Evolutionary conservation across 2,888 invertebrate genomes (phyloP).

Genomic region (Agonopterix arenella): DNA sequence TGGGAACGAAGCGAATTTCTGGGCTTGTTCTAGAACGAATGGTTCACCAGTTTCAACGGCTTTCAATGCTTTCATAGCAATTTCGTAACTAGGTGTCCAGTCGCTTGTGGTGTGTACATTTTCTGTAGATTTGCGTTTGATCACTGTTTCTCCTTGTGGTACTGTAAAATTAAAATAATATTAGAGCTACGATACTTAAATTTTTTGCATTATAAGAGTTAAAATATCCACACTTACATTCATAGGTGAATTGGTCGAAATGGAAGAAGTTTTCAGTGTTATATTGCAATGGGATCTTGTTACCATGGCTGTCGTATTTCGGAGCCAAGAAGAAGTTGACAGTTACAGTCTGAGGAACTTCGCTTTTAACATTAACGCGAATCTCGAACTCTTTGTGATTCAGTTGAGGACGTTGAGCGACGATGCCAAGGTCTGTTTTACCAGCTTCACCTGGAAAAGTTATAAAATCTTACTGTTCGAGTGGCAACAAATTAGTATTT

Average conservation of each 20-base stretch:
- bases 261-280: slow-evolving; percentile 73
- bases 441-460: slow-evolving; percentile 31
- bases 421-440: slow-evolving; percentile 58
- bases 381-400: slow-evolving; percentile 84
- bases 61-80: slow-evolving; percentile 63
- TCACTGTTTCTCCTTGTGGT: slow-evolving; percentile 60
- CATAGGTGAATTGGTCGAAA: slow-evolving; percentile 66
- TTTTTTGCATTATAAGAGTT: too few relatives aligned
- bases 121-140: slow-evolving; percentile 75
- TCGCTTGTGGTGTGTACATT: slow-evolving; percentile 76
- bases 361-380: slow-evolving; percentile 77
- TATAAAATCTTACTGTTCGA: background rate
- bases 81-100: slow-evolving; percentile 51
- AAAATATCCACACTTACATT: slow-evolving; percentile 42
- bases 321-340: slow-evolving; percentile 83
- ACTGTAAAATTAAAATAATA: slow-evolving; percentile 19
- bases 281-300: slow-evolving; percentile 66
- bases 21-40: slow-evolving; percentile 57
- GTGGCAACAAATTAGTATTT: background rate
- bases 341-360: slow-evolving; percentile 64
- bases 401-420: slow-evolving; percentile 77
- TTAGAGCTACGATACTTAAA: background rate
- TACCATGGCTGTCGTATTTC: slow-evolving; percentile 78
- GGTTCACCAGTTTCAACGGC: slow-evolving; percentile 61
- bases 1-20: slow-evolving; percentile 77